A percentile compares a stretch with the other conserved stretches of the same genome.
These are phyloP conservation scores for Vidua chalybeata DNA, from an alignment of 2,113 vertebrate species.

Conservation along the genomic window DNA sequence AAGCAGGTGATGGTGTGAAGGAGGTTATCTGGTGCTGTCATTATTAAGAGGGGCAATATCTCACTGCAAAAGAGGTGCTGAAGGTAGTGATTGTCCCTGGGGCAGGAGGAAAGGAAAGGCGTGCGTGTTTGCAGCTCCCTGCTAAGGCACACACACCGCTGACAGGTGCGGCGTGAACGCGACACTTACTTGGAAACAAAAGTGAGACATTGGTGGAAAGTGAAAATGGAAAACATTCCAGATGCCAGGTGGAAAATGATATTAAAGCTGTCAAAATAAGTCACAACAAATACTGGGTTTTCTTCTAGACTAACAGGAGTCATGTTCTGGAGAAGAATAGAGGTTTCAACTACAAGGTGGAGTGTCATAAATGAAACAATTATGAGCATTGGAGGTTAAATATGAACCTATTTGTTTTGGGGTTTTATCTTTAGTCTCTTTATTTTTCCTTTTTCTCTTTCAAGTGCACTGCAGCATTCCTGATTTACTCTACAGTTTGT, in stretches of 20 bases:
- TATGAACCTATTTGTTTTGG: background rate
- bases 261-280: constrained; percentile 67
- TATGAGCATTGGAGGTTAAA: background rate
- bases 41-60: background rate
- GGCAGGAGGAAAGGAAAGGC: background rate
- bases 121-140: background rate
- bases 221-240: constrained; percentile 61
- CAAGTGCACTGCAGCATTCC: background rate
- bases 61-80: constrained; percentile 39
- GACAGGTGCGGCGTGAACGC: constrained; percentile 20
- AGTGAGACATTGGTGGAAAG: constrained; percentile 40
- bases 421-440: background rate
- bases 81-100: constrained; percentile 15
- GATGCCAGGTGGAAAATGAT: constrained; percentile 51
- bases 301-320: constrained; percentile 30
- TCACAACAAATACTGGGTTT: constrained; percentile 51
- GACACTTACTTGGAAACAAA: constrained; percentile 34
- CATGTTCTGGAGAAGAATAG: constrained; percentile 4
- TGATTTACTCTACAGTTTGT: background rate
- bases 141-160: background rate
- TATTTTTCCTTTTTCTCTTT: background rate
- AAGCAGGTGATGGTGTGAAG: background rate
- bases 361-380: background rate
- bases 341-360: background rate
- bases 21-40: background rate